These are phyloP conservation scores for Hirudo medicinalis DNA, from an alignment of 1,140 invertebrate species.

Conservation along the genomic window DNA sequence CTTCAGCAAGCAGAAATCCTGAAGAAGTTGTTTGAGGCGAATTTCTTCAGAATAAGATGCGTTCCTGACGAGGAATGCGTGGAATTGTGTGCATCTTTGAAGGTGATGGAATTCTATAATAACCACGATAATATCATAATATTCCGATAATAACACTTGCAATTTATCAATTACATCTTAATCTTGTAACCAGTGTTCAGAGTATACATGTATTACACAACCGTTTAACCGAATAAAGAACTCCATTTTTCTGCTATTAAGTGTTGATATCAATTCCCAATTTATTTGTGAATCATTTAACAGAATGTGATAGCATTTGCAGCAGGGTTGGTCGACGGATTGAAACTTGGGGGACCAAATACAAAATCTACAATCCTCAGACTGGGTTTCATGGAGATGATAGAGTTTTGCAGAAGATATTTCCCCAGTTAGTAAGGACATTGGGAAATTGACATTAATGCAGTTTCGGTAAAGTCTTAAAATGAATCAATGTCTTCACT, in stretches of 20 bases:
- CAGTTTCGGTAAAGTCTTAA: too few relatives aligned
- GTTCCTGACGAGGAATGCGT: slow-evolving; percentile 89
- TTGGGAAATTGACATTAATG: too few relatives aligned
- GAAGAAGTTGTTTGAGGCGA: slow-evolving; percentile 79
- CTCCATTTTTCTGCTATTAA: too few relatives aligned
- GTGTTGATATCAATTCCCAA: too few relatives aligned
- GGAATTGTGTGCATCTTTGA: slow-evolving; percentile 93
- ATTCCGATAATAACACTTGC: too few relatives aligned
- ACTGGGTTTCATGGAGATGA: slow-evolving; percentile 77
- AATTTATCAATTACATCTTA: too few relatives aligned
- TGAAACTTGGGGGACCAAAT: slow-evolving; percentile 77
- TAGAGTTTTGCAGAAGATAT: slow-evolving; percentile 39
- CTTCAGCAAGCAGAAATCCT: slow-evolving; percentile 59
- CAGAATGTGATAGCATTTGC: slow-evolving; percentile 96
- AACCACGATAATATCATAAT: too few relatives aligned
- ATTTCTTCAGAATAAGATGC: slow-evolving; percentile 90
- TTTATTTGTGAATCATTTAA: neutral
- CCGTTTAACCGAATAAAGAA: too few relatives aligned
- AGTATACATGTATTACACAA: too few relatives aligned
- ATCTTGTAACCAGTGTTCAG: too few relatives aligned
- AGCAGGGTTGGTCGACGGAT: slow-evolving; percentile 89
- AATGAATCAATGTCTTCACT: too few relatives aligned
- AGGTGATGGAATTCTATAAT: slow-evolving; percentile 49
- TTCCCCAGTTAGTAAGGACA: slow-evolving; percentile 23
- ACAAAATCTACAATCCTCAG: slow-evolving; percentile 97